These are phyloP conservation scores for Laupala kohalensis DNA, from an alignment of 1,140 invertebrate genomes.

Conservation along the genomic window DNA sequence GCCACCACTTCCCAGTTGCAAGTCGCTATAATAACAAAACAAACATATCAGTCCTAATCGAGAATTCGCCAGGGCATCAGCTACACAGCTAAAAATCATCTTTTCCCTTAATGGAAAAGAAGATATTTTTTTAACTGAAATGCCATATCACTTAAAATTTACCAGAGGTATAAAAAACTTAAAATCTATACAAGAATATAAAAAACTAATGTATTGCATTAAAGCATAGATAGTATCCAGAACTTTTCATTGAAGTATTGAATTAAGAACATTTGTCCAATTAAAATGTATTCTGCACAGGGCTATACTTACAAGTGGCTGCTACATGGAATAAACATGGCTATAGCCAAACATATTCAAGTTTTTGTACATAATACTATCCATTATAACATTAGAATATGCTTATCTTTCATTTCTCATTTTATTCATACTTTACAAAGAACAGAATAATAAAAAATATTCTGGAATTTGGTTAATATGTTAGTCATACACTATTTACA, in stretches of 20 bases:
- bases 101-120: neutral
- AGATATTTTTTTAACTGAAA: slow-evolving; percentile 1
- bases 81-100: slow-evolving; percentile 1
- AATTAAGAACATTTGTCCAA: neutral
- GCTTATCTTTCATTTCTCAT: neutral
- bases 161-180: neutral
- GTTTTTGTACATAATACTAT: neutral
- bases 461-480: neutral
- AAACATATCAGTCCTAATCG: slow-evolving; percentile 18
- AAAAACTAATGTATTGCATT: neutral
- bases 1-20: slow-evolving; percentile 41
- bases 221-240: neutral
- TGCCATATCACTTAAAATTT: neutral
- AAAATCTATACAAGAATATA: neutral
- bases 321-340: neutral
- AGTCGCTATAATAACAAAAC: slow-evolving; percentile 43
- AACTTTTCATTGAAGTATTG: neutral
- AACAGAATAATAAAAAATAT: neutral
- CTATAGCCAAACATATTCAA: neutral
- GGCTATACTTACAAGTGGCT: neutral
- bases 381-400: neutral
- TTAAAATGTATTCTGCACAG: neutral
- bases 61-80: neutral
- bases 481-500: slow-evolving; percentile 2
- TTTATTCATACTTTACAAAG: neutral